A percentile compares a stretch with the other conserved stretches of the same genome.
phyloP scores from a whole-genome alignment of 1,140 invertebrate species.

The Probaryconus sp. region DNA sequence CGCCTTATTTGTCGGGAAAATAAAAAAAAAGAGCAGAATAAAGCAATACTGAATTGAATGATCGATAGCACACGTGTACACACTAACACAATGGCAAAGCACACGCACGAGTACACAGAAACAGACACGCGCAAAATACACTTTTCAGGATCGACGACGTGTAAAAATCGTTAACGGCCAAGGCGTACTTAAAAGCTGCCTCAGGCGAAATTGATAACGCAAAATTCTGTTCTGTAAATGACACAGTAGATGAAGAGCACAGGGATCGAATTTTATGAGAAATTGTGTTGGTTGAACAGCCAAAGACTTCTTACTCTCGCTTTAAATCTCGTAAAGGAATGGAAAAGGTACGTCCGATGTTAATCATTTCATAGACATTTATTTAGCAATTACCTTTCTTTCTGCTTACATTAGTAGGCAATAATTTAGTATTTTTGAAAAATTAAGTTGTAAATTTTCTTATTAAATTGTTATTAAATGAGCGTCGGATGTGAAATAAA shows the following conservation, averaged over 20 bases:
- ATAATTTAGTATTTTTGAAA: too few relatives aligned
- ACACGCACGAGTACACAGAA: constrained; percentile 30
- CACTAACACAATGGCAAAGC: constrained; percentile 45
- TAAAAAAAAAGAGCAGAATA: neutral
- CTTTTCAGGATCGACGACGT: constrained; percentile 61
- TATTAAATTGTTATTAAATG: too few relatives aligned
- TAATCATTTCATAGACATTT: constrained; percentile 6
- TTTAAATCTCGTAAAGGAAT: constrained; percentile 32
- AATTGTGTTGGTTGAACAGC: constrained; percentile 23
- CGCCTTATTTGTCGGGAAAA: too few relatives aligned
- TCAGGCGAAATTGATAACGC: constrained; percentile 46
- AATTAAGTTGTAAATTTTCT: too few relatives aligned
- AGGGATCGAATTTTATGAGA: constrained; percentile 45
- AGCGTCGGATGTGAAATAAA: too few relatives aligned
- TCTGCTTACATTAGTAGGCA: too few relatives aligned
- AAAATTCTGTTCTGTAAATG: constrained; percentile 33
- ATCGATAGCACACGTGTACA: constrained; percentile 2
- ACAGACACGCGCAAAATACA: constrained; percentile 39
- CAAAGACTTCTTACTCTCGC: constrained; percentile 25
- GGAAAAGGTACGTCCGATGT: constrained; percentile 52
- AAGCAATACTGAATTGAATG: neutral
- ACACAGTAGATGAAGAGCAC: constrained; percentile 40
- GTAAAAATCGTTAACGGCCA: constrained; percentile 53
- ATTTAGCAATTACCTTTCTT: too few relatives aligned
- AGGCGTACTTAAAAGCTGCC: constrained; percentile 58